A percentile compares a stretch with the other conserved stretches of the same genome.
Conservation (phyloP, 2,113 vertebrate species). For the Albula goreensis region DNA sequence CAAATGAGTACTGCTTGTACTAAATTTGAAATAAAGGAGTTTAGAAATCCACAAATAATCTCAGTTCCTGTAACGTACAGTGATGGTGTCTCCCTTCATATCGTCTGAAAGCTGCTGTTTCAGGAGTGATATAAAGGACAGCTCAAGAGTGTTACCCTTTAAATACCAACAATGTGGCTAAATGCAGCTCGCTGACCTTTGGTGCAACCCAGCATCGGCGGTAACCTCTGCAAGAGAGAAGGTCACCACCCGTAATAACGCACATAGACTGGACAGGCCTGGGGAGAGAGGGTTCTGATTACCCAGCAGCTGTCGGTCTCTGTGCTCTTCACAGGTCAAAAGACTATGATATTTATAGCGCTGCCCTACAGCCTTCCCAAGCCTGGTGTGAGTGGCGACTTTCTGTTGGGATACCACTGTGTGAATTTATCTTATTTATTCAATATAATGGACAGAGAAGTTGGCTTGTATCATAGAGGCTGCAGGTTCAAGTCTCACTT, state of each 20-base stretch:
- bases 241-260: conserved; percentile 71
- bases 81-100: not conserved
- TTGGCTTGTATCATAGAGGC: too few species aligned
- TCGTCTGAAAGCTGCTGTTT: not conserved
- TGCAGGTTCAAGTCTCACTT: too few species aligned
- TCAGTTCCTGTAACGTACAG: not conserved
- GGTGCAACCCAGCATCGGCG: conserved; percentile 49
- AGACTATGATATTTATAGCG: conserved; percentile 64
- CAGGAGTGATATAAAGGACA: conserved; percentile 29
- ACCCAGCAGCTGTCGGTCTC: conserved; percentile 65
- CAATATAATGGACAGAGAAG: too few species aligned
- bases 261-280: conserved; percentile 28
- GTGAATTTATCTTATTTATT: too few species aligned
- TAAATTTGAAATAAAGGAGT: not conserved
- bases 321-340: conserved; percentile 67
- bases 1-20: not conserved
- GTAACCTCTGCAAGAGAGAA: conserved; percentile 67
- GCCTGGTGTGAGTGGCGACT: not conserved
- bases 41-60: not conserved
- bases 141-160: conserved; percentile 33
- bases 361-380: conserved; percentile 33
- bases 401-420: not conserved
- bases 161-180: conserved; percentile 65
- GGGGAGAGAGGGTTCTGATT: conserved; percentile 63
- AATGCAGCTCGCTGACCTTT: conserved; percentile 65